Conservation (phyloP, 1,140 invertebrate genomes). For the Euborellia annulipes region DNA sequence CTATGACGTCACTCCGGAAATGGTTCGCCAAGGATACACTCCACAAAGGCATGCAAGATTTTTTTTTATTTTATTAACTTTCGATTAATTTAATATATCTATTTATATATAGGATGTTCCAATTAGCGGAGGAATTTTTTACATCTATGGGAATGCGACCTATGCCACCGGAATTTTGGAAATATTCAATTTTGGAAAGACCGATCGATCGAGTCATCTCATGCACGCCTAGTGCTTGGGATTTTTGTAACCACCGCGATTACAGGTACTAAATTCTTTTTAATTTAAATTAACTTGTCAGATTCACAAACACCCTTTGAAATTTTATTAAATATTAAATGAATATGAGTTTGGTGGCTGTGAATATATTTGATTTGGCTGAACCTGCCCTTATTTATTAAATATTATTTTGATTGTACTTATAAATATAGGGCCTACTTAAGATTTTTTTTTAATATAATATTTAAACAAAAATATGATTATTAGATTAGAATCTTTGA, state of each 20-base stretch:
- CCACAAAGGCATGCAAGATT: slow-evolving; percentile 37
- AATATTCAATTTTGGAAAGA: slow-evolving; percentile 53
- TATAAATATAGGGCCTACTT: no score
- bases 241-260: slow-evolving; percentile 69
- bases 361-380: no score
- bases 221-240: slow-evolving; percentile 77
- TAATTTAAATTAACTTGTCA: no score
- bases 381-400: background rate
- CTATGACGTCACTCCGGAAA: slow-evolving; percentile 56
- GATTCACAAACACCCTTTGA: no score
- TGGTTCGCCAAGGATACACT: slow-evolving; percentile 55
- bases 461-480: no score
- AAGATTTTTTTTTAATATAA: no score
- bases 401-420: background rate
- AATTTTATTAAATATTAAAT: no score
- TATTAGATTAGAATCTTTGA: no score
- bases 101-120: slow-evolving; percentile 44
- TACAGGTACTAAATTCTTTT: slow-evolving; percentile 53
- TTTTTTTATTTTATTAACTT: background rate
- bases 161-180: slow-evolving; percentile 66
- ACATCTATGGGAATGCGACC: slow-evolving; percentile 60
- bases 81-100: slow-evolving; percentile 14
- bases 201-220: slow-evolving; percentile 54
- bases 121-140: slow-evolving; percentile 66
- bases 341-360: no score